phyloP scores from a whole-genome alignment of 2,113 vertebrate genomes.

The Boleophthalmus pectinirostris region DNA sequence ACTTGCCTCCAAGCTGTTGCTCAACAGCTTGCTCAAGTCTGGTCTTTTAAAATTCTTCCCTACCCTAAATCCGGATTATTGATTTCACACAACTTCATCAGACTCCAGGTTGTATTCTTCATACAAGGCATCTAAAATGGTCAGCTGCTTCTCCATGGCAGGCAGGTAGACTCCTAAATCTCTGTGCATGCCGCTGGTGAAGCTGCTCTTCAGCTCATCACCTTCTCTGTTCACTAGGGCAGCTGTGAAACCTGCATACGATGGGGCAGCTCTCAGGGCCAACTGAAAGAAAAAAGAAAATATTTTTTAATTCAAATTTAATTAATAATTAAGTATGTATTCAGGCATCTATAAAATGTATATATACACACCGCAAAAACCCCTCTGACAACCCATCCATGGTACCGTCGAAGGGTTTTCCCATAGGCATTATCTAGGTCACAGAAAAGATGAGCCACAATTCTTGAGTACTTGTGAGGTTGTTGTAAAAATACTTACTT shows the following conservation, averaged over 20 bases:
- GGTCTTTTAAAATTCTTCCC: background rate
- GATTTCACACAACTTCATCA: conserved; percentile 91
- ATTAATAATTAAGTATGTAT: background rate
- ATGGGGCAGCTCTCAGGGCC: conserved; percentile 92
- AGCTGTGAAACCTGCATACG: conserved; percentile 87
- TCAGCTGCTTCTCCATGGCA: conserved; percentile 92
- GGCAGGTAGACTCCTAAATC: conserved; percentile 92
- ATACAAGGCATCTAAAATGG: conserved; percentile 89
- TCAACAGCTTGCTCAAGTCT: conserved; percentile 14
- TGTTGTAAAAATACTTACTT: conserved; percentile 76
- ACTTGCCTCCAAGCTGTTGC: conserved; percentile 19
- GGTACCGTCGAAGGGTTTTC: conserved; percentile 91
- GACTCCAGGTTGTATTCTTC: conserved; percentile 93
- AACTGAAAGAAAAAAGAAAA: conserved; percentile 75
- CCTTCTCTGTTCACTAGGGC: conserved; percentile 86
- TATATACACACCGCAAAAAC: conserved; percentile 90
- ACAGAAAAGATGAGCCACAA: background rate
- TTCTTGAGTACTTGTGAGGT: background rate
- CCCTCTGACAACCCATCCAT: conserved; percentile 96
- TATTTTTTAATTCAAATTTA: background rate
- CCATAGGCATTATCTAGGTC: conserved; percentile 90
- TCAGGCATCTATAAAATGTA: background rate
- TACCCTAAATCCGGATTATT: background rate
- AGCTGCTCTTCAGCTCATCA: conserved; percentile 84
- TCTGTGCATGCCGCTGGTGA: conserved; percentile 83